These are phyloP conservation scores for Oncorhynchus gorbuscha DNA, from an alignment of 2,113 vertebrate species.

Conservation along the genomic window DNA sequence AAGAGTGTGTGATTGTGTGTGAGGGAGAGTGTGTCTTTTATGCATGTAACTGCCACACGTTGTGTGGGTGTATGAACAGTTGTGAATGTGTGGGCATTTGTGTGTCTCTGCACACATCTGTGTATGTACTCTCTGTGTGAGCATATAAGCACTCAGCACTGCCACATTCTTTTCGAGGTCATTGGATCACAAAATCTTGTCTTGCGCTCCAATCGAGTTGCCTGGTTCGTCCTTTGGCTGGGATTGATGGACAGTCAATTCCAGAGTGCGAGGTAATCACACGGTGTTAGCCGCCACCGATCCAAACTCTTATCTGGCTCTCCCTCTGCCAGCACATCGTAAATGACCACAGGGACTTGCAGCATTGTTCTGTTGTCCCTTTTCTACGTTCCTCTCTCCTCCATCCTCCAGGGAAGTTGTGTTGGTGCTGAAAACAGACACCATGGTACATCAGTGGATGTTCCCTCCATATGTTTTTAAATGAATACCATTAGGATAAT, in stretches of 20 bases:
- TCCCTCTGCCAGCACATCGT: conserved; percentile 58
- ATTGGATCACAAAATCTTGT: conserved; percentile 60
- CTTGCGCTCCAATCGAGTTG: conserved; percentile 58
- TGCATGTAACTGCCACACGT: not conserved
- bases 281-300: conserved; percentile 69
- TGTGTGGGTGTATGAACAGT: not conserved
- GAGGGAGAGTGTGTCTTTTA: not conserved
- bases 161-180: conserved; percentile 54
- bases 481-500: too few species aligned
- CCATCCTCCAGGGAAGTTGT: not conserved
- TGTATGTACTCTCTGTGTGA: not conserved
- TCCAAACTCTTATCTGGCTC: conserved; percentile 74
- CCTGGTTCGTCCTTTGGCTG: conserved; percentile 42
- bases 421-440: not conserved
- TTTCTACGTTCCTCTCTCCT: not conserved
- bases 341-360: conserved; percentile 62
- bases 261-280: conserved; percentile 67
- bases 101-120: not conserved
- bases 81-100: not conserved
- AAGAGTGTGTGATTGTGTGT: conserved; percentile 1
- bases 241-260: conserved; percentile 74
- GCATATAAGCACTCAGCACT: conserved; percentile 43
- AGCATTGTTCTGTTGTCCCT: conserved; percentile 39
- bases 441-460: not conserved
- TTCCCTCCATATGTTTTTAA: too few species aligned